Evolutionary conservation across 2,888 invertebrate genomes (phyloP), one percentile per base, ranked within the genome.

Genomic region (Homarus gammarus): DNA sequence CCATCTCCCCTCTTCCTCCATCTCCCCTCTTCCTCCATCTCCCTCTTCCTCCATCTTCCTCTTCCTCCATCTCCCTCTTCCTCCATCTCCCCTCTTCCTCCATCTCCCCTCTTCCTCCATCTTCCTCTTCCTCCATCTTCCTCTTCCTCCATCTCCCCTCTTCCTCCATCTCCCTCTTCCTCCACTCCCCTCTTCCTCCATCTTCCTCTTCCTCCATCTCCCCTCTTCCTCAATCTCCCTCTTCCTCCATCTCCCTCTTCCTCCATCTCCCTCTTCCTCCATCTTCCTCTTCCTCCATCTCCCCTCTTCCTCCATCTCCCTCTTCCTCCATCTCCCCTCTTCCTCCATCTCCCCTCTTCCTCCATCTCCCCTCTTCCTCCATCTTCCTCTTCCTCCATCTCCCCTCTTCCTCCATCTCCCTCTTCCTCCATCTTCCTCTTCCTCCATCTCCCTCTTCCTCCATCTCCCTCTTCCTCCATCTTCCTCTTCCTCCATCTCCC

Each of bases 291-390:
- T 31, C 44, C 75, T 44, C 49, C 33, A 33, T 33, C 68, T 68
- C 33, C 33, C 68, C 68, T 68, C 33, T 33, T 68, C 68, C 68
- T 33, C 33, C 68, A 33, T 68, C 75, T 40, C 40, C 40, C 75
- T 75, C 75, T 36, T 31, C 72, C 18, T 15, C 18, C 12, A 56
- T 56, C 18, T 15, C n/a, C 15, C 18, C 18, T 56, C 56, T 36
- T 38, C 33, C 36, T 73, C n/a, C 22, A 33, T 38, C 6, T 38
- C n/a, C 33, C 8, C 38, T 31, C 33, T 8, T 22, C 68, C 31
- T 18, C n/a, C n/a, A n/a, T n/a, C n/a, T n/a, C n/a, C n/a, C n/a
- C n/a, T n/a, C n/a, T n/a, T n/a, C n/a, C n/a, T n/a, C 27, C 18
- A 31, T 31, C 27, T 31, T 68, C 5, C 68, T 31, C 27, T n/a